Evolutionary conservation across 2,797 vertebrate species (phyloP), one percentile per base, ranked within the genome.

Genomic region (Protosalanx chinensis): DNA sequence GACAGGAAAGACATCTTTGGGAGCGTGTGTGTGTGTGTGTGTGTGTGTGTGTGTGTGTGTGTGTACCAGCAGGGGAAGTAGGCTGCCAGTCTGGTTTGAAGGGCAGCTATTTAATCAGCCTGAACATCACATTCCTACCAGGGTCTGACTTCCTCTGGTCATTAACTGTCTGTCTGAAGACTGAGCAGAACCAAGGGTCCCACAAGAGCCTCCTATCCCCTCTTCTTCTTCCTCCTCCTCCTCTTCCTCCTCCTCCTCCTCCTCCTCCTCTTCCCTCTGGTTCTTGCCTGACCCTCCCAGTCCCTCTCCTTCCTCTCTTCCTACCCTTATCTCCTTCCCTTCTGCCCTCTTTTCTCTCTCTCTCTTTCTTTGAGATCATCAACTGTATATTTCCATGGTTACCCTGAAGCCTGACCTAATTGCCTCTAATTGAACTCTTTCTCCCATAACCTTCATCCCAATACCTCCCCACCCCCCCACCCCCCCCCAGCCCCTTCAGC

Each of bases 371-470:
- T 72, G 67, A 76, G 82, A 85, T 90, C 77, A 85, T 85, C 83
- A 84, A 88, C 82, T 76, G 64, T 79, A 12, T 68, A 60, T 86
- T 87, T 73, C 23, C 67, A 74, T 79, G 75, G 76, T 73, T 73
- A 73, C 74, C 79, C 76, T 69, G 66, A 63, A 81, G 69, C 64
- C 78, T 79, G 35, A 83, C 75, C 77, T 89, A 85, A 90, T 88
- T 89, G 81, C 77, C 82, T 75, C 66, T 86, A 87, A 87, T 88
- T 86, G 77, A 77, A 86, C 85, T 89, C 83, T 83, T 80, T 81
- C 80, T 71, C 49, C 35, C n/a, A 35, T 46, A 41, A 16, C 13
- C 23, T 6, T 16, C 37, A 12, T 3, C 35, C 35, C 12, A 56
- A 30, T 12, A 30, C 15, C 20, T 29, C 15, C 12, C 4, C 16